Evolutionary conservation across 2,113 vertebrate genomes (phyloP), one percentile per base, ranked within the genome.

Genomic region (Neotoma lepida): DNA sequence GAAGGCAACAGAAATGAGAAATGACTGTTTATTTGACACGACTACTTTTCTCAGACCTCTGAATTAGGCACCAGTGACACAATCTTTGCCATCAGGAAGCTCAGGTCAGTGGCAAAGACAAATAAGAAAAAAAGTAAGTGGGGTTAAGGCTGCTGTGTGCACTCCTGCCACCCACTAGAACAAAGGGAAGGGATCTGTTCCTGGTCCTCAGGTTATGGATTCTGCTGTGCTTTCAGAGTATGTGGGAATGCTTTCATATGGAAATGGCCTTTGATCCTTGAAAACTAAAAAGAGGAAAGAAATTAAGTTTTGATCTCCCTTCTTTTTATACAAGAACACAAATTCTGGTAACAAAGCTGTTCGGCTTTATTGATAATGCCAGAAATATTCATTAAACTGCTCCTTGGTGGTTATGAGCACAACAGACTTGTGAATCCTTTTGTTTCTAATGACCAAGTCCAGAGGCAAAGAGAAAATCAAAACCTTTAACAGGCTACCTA

Each of bases 271-370:
- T 93, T 93, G 91, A 80, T 87, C 88, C 68, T 86, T 90, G 54
- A 90, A 95, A 94, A 41, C 90, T 81, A 81, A 81, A 80, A 81
- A 81, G 35, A 88, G 86, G 30, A 93, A 80, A 68, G 41, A 91
- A 95, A 86, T 95, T 54, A 73, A 94, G 28, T 93, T 91, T 88
- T 86, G 41, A 49, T 93, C 82, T 87, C 94, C 89, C 66, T 66
- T 77, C 58, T 92, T 94, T 85, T 94, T 66, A 93, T 54, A 51
- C 64, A 94, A 90, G 24, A 51, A 78, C 44, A 88, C 26, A 2
- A 28, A 64, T 70, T 94, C 64, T 70, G 58, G 66, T 73, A 94
- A 89, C 39, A 73, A 92, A 94, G 39, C 80, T 73, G 7, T 70
- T 89, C 14, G 3, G 22, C 5, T 90, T 85, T 93, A 88, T 78